These are phyloP conservation scores for Miltochrista miniata DNA, from an alignment of 2,888 invertebrate genomes.

Conservation along the genomic window DNA sequence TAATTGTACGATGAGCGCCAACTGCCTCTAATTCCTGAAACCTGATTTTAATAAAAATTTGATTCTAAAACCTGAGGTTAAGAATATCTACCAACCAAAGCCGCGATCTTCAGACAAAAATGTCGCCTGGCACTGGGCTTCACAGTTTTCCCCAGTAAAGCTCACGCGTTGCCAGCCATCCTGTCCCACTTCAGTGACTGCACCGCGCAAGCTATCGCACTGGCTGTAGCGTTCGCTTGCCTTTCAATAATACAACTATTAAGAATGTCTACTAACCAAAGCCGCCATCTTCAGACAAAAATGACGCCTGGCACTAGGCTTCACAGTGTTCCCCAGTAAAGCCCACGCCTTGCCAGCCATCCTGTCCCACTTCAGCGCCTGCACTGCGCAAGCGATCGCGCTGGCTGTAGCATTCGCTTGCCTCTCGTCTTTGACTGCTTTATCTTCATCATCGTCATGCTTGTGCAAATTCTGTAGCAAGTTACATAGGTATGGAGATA, in stretches of 20 bases:
- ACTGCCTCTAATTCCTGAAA: no score
- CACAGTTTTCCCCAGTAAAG: constrained; percentile 52
- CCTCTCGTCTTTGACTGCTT: neutral
- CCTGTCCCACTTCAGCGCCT: constrained; percentile 66
- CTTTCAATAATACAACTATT: neutral
- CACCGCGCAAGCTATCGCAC: constrained; percentile 57
- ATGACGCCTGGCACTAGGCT: constrained; percentile 55
- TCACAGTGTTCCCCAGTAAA: constrained; percentile 51
- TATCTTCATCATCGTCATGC: neutral
- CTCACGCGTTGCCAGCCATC: constrained; percentile 64
- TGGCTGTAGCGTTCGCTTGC: constrained; percentile 10
- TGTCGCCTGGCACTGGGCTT: constrained; percentile 54
- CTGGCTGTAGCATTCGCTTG: constrained; percentile 16
- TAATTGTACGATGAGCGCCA: no score
- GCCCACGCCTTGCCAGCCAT: constrained; percentile 65
- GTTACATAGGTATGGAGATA: no score
- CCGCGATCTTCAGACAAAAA: constrained; percentile 64
- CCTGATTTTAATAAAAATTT: no score
- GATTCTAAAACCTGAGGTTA: no score
- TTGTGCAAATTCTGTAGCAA: neutral
- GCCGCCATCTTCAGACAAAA: constrained; percentile 63
- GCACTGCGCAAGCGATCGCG: constrained; percentile 58
- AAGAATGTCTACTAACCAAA: constrained; percentile 38
- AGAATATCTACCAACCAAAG: constrained; percentile 38
- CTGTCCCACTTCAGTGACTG: constrained; percentile 68